Evolutionary conservation across 2,888 invertebrate species (phyloP).

Genomic region (Amiota mariae): DNA sequence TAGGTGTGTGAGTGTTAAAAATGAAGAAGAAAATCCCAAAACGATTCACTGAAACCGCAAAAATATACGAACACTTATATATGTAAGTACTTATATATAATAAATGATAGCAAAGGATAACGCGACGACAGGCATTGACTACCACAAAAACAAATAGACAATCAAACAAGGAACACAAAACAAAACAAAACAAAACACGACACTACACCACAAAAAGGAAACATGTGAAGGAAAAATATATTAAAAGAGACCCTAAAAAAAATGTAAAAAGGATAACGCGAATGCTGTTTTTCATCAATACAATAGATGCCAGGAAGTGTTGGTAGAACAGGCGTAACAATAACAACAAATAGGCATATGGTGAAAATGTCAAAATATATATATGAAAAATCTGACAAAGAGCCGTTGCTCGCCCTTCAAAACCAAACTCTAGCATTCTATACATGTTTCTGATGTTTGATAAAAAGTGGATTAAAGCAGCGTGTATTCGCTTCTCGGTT

Average conservation of each 20-base stretch:
- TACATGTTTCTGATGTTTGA: neutral
- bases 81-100: neutral
- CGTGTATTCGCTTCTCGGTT: neutral
- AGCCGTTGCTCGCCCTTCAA: conserved; percentile 10
- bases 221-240: neutral
- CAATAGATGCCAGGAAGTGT: too few species aligned
- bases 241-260: neutral
- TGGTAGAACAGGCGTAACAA: too few species aligned
- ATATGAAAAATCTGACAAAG: conserved; percentile 1
- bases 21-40: neutral
- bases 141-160: conserved; percentile 1
- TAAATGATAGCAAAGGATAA: conserved; percentile 12
- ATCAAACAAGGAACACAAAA: neutral
- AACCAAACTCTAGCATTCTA: conserved; percentile 13
- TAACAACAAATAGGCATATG: neutral
- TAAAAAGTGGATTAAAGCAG: conserved; percentile 6
- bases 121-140: neutral
- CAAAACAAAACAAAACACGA: neutral
- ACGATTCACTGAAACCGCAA: conserved; percentile 25
- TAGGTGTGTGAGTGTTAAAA: neutral
- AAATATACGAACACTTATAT: neutral
- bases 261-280: conserved; percentile 1
- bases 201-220: neutral
- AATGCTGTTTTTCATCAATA: too few species aligned
- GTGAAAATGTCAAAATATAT: conserved; percentile 7